These are phyloP conservation scores for Notocelia uddmanniana DNA, from an alignment of 2,888 invertebrate species.

Conservation along the genomic window DNA sequence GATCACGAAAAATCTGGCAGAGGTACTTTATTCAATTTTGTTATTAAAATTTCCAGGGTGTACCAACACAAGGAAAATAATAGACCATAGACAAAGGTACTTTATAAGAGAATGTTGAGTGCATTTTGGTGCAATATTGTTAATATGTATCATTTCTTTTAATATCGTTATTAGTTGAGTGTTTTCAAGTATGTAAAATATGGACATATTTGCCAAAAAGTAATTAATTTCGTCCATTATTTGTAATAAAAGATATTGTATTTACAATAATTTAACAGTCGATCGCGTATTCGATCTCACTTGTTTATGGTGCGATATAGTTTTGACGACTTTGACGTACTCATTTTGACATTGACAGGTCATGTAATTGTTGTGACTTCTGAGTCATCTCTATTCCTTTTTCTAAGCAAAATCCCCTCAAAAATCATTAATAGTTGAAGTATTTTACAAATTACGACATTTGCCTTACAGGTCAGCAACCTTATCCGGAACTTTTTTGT, in stretches of 20 bases:
- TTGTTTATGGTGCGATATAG: conserved; percentile 4
- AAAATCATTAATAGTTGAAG: conserved; percentile 3
- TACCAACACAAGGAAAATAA: conserved; percentile 46
- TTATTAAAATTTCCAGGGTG: conserved; percentile 51
- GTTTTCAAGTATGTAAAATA: too few species aligned
- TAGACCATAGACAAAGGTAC: conserved; percentile 32
- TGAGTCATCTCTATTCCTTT: conserved; percentile 52
- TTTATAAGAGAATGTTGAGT: not conserved
- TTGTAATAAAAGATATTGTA: not conserved
- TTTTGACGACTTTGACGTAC: not conserved
- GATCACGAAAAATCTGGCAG: conserved; percentile 65
- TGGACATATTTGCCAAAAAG: too few species aligned
- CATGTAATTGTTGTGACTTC: conserved; percentile 44
- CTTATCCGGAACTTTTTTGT: conserved; percentile 49
- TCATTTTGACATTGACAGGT: conserved; percentile 13
- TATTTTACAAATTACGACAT: not conserved
- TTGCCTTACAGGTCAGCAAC: conserved; percentile 3
- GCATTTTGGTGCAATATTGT: too few species aligned
- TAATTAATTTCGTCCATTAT: not conserved
- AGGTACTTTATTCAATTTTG: conserved; percentile 70
- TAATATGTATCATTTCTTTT: too few species aligned
- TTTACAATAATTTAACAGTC: not conserved
- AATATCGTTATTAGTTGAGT: too few species aligned
- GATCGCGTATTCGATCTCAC: conserved; percentile 7
- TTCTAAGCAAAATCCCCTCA: conserved; percentile 24